Percentiles rank a stretch among this genome's conserved stretches.
These are phyloP conservation scores for Drosophila picticornis DNA, from an alignment of 2,888 invertebrate species.

Conservation along the genomic window DNA sequence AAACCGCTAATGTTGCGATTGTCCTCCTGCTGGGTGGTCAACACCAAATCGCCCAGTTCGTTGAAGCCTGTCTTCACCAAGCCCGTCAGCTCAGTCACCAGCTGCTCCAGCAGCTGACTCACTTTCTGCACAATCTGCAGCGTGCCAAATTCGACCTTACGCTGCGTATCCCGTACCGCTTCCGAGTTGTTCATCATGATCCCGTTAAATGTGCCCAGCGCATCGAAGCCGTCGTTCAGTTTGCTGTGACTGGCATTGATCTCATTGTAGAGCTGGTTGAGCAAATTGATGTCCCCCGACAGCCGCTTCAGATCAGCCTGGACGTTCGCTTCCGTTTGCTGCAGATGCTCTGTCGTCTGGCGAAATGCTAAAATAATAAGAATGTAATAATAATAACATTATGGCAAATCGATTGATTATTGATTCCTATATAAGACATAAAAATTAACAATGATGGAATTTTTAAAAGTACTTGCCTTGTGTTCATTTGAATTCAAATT, in stretches of 20 bases:
- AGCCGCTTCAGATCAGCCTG: slow-evolving; percentile 86
- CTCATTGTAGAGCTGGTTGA: slow-evolving; percentile 87
- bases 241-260: slow-evolving; percentile 87
- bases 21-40: slow-evolving; percentile 90
- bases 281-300: slow-evolving; percentile 86
- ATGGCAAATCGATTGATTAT: neutral
- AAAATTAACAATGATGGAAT: neutral
- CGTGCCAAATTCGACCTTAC: slow-evolving; percentile 93
- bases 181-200: slow-evolving; percentile 93
- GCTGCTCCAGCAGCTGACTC: slow-evolving; percentile 88
- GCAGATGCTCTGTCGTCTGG: slow-evolving; percentile 86
- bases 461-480: neutral
- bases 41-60: slow-evolving; percentile 89
- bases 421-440: neutral
- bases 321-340: slow-evolving; percentile 86
- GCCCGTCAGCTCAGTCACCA: slow-evolving; percentile 88
- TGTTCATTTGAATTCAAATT: neutral
- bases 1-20: slow-evolving; percentile 91
- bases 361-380: slow-evolving; percentile 83
- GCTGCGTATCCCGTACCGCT: slow-evolving; percentile 93
- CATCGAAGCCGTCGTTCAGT: slow-evolving; percentile 86
- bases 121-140: slow-evolving; percentile 92
- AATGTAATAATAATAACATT: neutral
- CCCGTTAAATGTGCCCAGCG: slow-evolving; percentile 90
- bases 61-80: slow-evolving; percentile 90